Evolutionary conservation across 2,888 invertebrate species (phyloP).

Genomic region (Rotaria socialis): DNA sequence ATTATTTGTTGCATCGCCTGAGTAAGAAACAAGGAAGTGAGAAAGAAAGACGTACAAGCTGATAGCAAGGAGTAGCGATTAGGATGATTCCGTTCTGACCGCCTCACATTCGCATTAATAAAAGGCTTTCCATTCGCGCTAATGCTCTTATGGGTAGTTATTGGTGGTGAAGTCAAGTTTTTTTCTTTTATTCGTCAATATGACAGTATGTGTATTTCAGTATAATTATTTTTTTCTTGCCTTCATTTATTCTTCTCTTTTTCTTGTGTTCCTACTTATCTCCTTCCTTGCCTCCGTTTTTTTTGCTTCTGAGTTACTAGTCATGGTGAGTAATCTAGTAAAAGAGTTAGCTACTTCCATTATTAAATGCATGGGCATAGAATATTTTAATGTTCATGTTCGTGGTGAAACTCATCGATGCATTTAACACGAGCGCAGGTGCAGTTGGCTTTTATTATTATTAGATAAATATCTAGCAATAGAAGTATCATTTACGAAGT

Average conservation of each 20-base stretch:
- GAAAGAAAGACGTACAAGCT: background rate
- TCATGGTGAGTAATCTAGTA: background rate
- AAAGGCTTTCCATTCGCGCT: background rate
- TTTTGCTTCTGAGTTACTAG: background rate
- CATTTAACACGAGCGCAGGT: background rate
- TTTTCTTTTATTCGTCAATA: background rate
- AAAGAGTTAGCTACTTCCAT: background rate
- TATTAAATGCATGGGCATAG: background rate
- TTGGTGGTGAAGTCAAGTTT: background rate
- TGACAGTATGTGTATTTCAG: background rate
- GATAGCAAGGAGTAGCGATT: background rate
- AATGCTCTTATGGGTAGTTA: background rate
- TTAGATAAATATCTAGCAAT: background rate
- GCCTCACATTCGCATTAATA: background rate
- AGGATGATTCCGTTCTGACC: background rate
- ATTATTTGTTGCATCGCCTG: background rate
- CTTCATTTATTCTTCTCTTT: background rate
- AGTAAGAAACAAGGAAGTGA: background rate
- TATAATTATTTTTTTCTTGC: background rate
- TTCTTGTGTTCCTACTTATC: background rate
- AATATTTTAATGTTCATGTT: background rate
- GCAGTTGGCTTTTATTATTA: background rate
- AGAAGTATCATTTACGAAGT: background rate
- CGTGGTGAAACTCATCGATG: background rate
- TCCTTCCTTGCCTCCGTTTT: background rate